A percentile compares a stretch with the other conserved stretches of the same genome.
Conservation (phyloP, 2,888 invertebrate genomes). For the Eupithecia tripunctaria region DNA sequence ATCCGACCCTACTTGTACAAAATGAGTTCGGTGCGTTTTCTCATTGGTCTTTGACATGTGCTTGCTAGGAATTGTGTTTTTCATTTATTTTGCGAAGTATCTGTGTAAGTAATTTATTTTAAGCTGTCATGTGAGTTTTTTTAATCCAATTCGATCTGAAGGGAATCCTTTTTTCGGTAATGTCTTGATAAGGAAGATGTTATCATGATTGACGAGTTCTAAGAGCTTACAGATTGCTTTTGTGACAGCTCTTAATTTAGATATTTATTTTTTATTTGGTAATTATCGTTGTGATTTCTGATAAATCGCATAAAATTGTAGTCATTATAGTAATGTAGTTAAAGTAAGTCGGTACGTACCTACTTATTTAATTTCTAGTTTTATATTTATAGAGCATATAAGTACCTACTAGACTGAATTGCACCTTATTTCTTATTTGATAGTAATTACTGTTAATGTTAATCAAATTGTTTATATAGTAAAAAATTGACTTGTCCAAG, state of each 20-base stretch:
- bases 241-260: slow-evolving; percentile 16
- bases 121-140: slow-evolving; percentile 45
- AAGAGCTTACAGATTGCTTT: slow-evolving; percentile 15
- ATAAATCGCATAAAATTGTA: no score
- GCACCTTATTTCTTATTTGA: no score
- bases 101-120: slow-evolving; percentile 42
- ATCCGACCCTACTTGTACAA: slow-evolving; percentile 77
- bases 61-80: slow-evolving; percentile 51
- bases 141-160: slow-evolving; percentile 24
- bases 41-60: slow-evolving; percentile 63
- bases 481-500: no score
- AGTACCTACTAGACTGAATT: no score
- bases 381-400: no score
- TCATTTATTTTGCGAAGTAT: slow-evolving; percentile 41
- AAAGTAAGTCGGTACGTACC: no score
- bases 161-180: slow-evolving; percentile 16
- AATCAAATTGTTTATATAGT: no score
- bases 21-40: slow-evolving; percentile 75
- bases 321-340: no score
- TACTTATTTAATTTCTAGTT: no score
- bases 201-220: slow-evolving; percentile 38
- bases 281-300: no score
- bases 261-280: no score
- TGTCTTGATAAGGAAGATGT: slow-evolving; percentile 26
- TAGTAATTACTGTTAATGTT: no score